These are phyloP conservation scores for Euclidia mi DNA, from an alignment of 2,888 invertebrate species.

Conservation along the genomic window DNA sequence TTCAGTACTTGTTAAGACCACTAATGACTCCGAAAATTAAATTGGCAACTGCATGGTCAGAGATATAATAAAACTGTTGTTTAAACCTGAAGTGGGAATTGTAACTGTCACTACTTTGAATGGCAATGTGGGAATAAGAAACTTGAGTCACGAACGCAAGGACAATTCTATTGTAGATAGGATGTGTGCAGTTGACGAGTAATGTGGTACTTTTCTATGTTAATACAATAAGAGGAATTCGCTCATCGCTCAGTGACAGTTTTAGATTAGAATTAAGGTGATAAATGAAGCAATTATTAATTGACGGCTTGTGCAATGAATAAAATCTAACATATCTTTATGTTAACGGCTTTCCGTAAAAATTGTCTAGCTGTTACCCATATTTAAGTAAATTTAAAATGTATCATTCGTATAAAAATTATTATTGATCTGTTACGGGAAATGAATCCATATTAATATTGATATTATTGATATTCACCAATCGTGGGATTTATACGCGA, in stretches of 20 bases:
- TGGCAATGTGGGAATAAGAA: constrained; percentile 48
- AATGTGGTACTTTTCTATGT: constrained; percentile 48
- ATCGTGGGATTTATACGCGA: too few species aligned
- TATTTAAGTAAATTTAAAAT: too few species aligned
- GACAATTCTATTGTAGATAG: constrained; percentile 66
- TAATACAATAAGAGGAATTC: constrained; percentile 37
- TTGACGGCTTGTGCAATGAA: too few species aligned
- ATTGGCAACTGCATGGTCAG: constrained; percentile 10
- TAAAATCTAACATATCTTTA: too few species aligned
- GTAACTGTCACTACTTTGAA: constrained; percentile 19
- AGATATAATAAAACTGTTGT: constrained; percentile 7
- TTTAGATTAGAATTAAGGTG: constrained; percentile 21
- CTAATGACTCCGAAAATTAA: constrained; percentile 15
- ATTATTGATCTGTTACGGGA: too few species aligned
- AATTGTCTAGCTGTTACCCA: too few species aligned
- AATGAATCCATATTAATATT: too few species aligned
- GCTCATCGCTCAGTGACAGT: constrained; percentile 11
- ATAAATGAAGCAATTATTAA: too few species aligned
- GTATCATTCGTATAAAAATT: too few species aligned
- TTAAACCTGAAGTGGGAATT: constrained; percentile 5
- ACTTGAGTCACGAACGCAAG: constrained; percentile 60
- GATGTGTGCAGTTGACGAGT: constrained; percentile 61
- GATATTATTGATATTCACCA: too few species aligned
- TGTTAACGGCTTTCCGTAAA: too few species aligned
- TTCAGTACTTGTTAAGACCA: constrained; percentile 19